Base-by-base conservation (phyloP, 2,888 invertebrate genomes). In the Trichopria drosophilae region DNA sequence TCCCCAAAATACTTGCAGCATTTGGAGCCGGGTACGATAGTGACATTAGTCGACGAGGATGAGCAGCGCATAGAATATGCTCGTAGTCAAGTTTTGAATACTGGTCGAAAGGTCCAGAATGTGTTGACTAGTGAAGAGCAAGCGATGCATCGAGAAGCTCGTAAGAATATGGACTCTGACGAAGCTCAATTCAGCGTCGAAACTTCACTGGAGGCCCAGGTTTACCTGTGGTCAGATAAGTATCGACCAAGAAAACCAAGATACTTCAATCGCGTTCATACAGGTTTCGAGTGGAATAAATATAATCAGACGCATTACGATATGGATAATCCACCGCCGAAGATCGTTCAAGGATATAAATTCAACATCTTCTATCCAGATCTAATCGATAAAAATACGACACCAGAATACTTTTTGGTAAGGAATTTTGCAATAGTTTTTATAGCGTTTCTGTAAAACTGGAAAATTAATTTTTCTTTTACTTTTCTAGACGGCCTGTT, bases 301-400 rank as follows among this genome's bases (percentile, higher is more conserved):
- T 99, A 99, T 79, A 99, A 99, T 79, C 99, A 99, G 79, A 99
- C 99, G 2, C 99, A 99, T 79, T 99, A 99, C 77, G 99, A 99
- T 76, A 95, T 98, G 89, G 99, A 99, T 77, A 99, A 99, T 80
- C 99, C 99, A 41, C 99, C 99, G 6, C 99, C 99, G 1, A 99
- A 99, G 80, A 97, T 99, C 70, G 99, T 99, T 1, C 99, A 99
- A 78, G 99, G 99, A 6, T 99, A 99, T 81, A 98, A 99, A 77
- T 99, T 99, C 78, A 99, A 99, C 78, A 99, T 99, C 64, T 99
- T 99, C 80, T 99, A 97, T 79, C 98, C 99, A 0, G 99, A 99
- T 80, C 83, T 99, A 54, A 96, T 99, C 64, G 93, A 98, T 75
- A 94, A 95, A 73, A 82, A 81, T 56, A 81, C 87, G 51, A 94